Base-by-base conservation (phyloP, 2,888 invertebrate species). In the Balanococcus diminutus region DNA sequence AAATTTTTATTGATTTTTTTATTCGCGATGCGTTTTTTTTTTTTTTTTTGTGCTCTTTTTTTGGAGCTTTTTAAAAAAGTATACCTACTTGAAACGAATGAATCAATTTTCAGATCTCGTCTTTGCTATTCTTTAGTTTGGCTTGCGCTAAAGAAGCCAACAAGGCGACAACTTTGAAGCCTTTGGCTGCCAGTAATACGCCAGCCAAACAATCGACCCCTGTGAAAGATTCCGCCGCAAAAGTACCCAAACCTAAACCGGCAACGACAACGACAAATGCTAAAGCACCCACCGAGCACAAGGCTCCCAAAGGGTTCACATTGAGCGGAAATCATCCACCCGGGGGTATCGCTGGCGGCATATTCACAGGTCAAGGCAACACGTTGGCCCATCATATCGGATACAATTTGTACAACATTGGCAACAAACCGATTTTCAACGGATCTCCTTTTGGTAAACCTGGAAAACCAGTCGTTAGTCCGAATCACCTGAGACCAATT, bases 371-470 rank as follows among this genome's bases (percentile, higher is more conserved):
- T 22, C 28, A 81, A 2, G 31, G 84, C 4, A 85, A 51, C 36
- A 86, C 84, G 9, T 36, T 87, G 25, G 87, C 84, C 36, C 85
- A 87, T 31, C 67, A 82, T 46, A 31, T 82, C 8, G 81, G 83
- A 16, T 42, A 79, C 31, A 51, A 82, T 36, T 39, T 82, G 56
- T 72, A 81, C 79, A 85, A 86, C 81, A 86, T 81, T 56, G 87
- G 31, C 61, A 86, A 46, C 81, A 86, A 82, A 84, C 87, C 46
- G 75, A 86, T 51, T 67, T 84, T 67, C 81, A 39, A 56, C 42
- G 86, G 72, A 56, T 82, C 56, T 81, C 86, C 72, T 56, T 85
- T 25, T 39, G 86, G 84, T 0, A 87, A 83, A 46, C 79, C 83
- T 28, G 87, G 86, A 0, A 86, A 82, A 22, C 42, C 85, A 1